A percentile compares a stretch with the other conserved stretches of the same genome.
phyloP scores from a whole-genome alignment of 2,113 vertebrate genomes.

The Colistium nudipinnis region DNA sequence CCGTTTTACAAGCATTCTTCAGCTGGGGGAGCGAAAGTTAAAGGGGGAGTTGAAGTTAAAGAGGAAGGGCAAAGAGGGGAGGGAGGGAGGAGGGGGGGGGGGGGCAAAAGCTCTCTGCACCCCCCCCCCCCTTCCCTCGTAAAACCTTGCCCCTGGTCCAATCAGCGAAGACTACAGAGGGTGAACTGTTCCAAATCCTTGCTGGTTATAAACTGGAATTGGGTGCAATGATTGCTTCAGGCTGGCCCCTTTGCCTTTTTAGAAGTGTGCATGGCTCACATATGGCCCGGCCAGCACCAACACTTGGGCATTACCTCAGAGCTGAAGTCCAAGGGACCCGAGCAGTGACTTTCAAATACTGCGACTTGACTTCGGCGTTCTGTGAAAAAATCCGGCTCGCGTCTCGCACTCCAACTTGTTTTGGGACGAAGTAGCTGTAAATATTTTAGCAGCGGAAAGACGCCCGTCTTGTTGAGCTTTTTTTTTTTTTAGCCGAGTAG shows the following conservation, averaged over 20 bases:
- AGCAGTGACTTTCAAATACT: constrained; percentile 49
- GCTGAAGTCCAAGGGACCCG: constrained; percentile 60
- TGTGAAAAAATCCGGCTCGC: constrained; percentile 42
- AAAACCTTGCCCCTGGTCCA: constrained; percentile 73
- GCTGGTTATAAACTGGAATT: constrained; percentile 79
- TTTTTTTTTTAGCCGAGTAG: constrained; percentile 63
- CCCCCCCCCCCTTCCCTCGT: constrained; percentile 74
- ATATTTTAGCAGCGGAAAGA: constrained; percentile 72
- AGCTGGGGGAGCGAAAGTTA: constrained; percentile 77
- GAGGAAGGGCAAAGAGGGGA: constrained; percentile 66
- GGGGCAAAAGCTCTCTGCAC: constrained; percentile 73
- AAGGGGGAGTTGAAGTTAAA: constrained; percentile 78
- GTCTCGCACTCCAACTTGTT: constrained; percentile 55
- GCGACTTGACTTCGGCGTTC: constrained; percentile 21
- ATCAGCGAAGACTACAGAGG: constrained; percentile 68
- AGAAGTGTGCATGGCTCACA: constrained; percentile 75
- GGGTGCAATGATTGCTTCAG: constrained; percentile 81
- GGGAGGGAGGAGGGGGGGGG: constrained; percentile 59
- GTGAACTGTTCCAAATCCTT: constrained; percentile 73
- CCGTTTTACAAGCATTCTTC: constrained; percentile 84
- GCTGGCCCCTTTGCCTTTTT: constrained; percentile 75
- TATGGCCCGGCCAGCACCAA: constrained; percentile 66
- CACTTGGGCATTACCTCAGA: constrained; percentile 67
- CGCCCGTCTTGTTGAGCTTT: constrained; percentile 61
- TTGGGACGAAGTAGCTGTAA: constrained; percentile 58